A percentile compares a stretch with the other conserved stretches of the same genome.
Evolutionary conservation across 1,140 invertebrate genomes (phyloP).

Genomic region (Drosophila pallidifrons): DNA sequence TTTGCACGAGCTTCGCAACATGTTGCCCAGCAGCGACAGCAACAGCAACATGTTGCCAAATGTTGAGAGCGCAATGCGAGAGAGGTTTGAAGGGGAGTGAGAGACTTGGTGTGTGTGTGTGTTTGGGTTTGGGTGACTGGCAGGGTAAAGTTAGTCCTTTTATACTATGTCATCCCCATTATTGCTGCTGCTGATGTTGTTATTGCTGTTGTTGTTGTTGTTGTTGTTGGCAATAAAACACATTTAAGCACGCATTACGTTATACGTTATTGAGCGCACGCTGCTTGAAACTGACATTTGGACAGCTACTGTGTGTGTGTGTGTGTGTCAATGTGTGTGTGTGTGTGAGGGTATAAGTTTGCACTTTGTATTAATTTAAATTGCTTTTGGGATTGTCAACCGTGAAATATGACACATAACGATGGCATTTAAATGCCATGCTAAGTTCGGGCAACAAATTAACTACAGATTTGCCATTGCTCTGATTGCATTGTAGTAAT

Average conservation of each 20-base stretch:
- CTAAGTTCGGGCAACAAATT: slow-evolving; percentile 56
- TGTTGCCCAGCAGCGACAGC: too few relatives aligned
- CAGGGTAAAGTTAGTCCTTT: slow-evolving; percentile 51
- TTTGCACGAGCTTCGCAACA: slow-evolving; percentile 62
- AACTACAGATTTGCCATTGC: slow-evolving; percentile 13
- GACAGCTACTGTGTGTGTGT: slow-evolving; percentile 45
- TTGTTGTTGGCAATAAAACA: slow-evolving; percentile 74
- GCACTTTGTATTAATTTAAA: slow-evolving; percentile 80
- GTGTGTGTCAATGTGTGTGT: slow-evolving; percentile 33
- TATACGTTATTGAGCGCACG: slow-evolving; percentile 74
- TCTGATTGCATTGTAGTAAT: slow-evolving; percentile 1
- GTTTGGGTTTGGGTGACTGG: slow-evolving; percentile 1
- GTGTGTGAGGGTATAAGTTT: slow-evolving; percentile 49
- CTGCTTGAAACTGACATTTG: slow-evolving; percentile 75
- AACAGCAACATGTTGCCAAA: slow-evolving; percentile 48
- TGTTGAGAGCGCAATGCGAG: slow-evolving; percentile 45
- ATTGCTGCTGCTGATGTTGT: slow-evolving; percentile 22
- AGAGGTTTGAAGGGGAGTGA: background rate
- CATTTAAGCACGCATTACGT: slow-evolving; percentile 79
- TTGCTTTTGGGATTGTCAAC: slow-evolving; percentile 75
- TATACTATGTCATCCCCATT: slow-evolving; percentile 48
- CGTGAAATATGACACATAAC: slow-evolving; percentile 60
- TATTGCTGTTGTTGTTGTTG: slow-evolving; percentile 43
- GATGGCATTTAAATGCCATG: slow-evolving; percentile 59
- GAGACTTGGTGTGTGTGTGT: slow-evolving; percentile 16